Conservation (phyloP, 2,888 invertebrate genomes). For the Chaetoderma sp. region DNA sequence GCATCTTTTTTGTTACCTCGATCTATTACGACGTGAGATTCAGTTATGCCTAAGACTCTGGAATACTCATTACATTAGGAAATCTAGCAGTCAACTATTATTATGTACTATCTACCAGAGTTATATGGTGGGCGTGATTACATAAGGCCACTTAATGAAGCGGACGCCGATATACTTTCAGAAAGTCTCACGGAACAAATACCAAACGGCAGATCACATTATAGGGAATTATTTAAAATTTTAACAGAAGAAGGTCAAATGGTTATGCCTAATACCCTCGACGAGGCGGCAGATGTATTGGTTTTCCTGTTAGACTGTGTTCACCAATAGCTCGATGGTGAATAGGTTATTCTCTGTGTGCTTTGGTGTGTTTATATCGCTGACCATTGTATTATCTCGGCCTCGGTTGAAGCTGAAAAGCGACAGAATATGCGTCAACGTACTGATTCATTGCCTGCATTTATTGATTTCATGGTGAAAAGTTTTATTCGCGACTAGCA, state of each 20-base stretch:
- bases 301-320: no score
- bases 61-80: slow-evolving; percentile 9
- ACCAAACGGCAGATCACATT: background rate
- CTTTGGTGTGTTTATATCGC: no score
- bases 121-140: background rate
- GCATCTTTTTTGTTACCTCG: background rate
- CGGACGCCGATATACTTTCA: background rate
- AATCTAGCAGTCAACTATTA: background rate
- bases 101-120: background rate
- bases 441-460: no score
- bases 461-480: no score
- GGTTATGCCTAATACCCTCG: background rate
- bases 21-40: background rate
- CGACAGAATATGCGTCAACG: no score
- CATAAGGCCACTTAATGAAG: background rate
- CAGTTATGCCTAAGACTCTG: background rate
- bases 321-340: no score
- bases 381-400: no score
- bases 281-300: no score
- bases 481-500: no score
- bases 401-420: no score
- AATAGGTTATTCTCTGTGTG: no score
- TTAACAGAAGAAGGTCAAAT: background rate
- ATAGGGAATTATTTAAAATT: background rate
- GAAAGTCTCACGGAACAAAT: background rate